Percentiles rank a stretch among this genome's conserved stretches.
These are phyloP conservation scores for Pseudolaguvia tuberculata DNA, from an alignment of 2,113 vertebrate species.

Conservation along the genomic window DNA sequence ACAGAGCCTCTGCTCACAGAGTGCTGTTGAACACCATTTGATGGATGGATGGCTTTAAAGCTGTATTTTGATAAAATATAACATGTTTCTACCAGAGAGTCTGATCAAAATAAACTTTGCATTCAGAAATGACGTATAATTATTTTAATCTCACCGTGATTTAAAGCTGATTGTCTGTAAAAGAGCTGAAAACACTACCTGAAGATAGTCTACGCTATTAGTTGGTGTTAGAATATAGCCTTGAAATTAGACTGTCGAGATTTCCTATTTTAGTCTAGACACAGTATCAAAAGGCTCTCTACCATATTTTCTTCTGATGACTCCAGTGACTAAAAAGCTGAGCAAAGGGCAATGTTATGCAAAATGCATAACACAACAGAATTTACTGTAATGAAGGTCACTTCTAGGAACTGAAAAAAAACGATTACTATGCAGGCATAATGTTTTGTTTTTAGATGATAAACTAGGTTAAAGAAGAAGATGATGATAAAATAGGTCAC, in stretches of 20 bases:
- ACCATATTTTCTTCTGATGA: neutral
- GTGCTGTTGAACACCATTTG: too few species aligned
- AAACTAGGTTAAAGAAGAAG: too few species aligned
- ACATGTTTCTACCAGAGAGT: too few species aligned
- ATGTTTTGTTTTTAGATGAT: too few species aligned
- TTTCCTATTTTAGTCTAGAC: slow-evolving; percentile 21
- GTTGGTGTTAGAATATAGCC: slow-evolving; percentile 31
- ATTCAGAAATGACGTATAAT: neutral
- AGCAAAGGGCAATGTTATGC: neutral
- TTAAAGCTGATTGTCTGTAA: neutral
- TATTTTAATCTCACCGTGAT: neutral
- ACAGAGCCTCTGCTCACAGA: too few species aligned
- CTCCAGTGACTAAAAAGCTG: neutral
- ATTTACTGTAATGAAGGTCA: neutral
- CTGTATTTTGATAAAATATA: too few species aligned
- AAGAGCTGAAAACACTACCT: neutral
- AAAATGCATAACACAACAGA: neutral
- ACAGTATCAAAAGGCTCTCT: slow-evolving; percentile 12
- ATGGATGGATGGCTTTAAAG: too few species aligned
- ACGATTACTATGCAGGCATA: too few species aligned
- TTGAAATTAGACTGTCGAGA: neutral
- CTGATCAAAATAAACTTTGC: too few species aligned
- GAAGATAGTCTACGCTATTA: slow-evolving; percentile 1
- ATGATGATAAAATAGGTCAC: too few species aligned
- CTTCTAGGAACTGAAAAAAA: neutral